Percentiles rank a stretch among this genome's conserved stretches.
Evolutionary conservation across 2,888 invertebrate species (phyloP).

Genomic region (Machimus rusticus): DNA sequence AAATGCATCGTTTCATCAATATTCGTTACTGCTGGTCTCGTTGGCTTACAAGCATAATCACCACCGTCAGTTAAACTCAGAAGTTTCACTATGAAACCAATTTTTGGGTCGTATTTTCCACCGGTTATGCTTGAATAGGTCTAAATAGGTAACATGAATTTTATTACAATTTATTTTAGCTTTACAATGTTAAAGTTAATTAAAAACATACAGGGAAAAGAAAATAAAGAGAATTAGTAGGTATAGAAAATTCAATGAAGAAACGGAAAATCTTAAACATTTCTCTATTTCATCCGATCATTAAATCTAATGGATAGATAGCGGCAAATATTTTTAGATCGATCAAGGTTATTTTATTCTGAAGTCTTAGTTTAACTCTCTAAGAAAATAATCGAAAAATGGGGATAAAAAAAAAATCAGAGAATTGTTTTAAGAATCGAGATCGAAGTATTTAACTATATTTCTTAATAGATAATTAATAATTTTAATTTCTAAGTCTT

Average conservation of each 20-base stretch:
- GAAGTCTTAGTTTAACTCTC: too few relatives aligned
- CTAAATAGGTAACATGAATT: not conserved
- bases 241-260: not conserved
- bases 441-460: too few relatives aligned
- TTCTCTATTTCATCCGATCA: not conserved
- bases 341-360: too few relatives aligned
- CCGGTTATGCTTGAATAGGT: not conserved
- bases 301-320: not conserved
- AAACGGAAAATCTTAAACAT: not conserved
- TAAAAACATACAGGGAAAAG: not conserved
- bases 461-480: too few relatives aligned
- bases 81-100: constrained; percentile 59
- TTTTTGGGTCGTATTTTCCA: constrained; percentile 53
- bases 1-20: not conserved
- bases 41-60: constrained; percentile 56
- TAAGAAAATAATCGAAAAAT: too few relatives aligned
- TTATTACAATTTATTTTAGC: not conserved
- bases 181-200: not conserved
- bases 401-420: too few relatives aligned
- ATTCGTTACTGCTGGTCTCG: constrained; percentile 48
- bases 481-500: too few relatives aligned
- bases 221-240: not conserved
- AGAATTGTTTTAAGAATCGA: too few relatives aligned
- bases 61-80: constrained; percentile 58
- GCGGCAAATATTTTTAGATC: not conserved